phyloP scores from a whole-genome alignment of 2,797 vertebrate genomes.

The Falco rusticolus region DNA sequence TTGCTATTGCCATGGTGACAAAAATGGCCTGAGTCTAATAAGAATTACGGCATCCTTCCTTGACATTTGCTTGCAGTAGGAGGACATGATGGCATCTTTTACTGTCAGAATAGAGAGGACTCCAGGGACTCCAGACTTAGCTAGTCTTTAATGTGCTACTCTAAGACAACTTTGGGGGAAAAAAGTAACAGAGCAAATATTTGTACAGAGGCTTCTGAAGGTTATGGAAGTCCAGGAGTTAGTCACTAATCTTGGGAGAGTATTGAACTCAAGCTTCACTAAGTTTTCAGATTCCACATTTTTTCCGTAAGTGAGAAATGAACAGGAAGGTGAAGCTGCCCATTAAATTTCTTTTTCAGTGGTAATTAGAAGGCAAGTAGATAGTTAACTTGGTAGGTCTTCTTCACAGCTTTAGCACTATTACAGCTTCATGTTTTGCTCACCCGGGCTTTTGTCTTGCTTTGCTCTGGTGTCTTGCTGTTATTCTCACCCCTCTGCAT shows the following conservation, averaged over 20 bases:
- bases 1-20: conserved; percentile 39
- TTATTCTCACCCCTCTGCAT: not conserved
- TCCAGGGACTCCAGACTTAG: not conserved
- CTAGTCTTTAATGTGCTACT: not conserved
- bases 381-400: not conserved
- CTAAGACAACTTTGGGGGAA: not conserved
- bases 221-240: not conserved
- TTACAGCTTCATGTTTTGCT: not conserved
- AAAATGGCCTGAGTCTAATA: not conserved
- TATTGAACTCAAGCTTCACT: not conserved
- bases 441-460: conserved; percentile 38
- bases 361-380: not conserved
- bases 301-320: not conserved
- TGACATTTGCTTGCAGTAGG: not conserved
- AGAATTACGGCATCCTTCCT: conserved; percentile 2
- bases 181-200: not conserved
- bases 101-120: not conserved
- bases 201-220: not conserved
- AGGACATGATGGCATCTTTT: conserved; percentile 12
- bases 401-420: not conserved
- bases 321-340: not conserved
- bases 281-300: not conserved
- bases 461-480: not conserved
- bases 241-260: not conserved
- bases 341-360: not conserved